Evolutionary conservation across 1,140 invertebrate species (phyloP).

Genomic region (Drosophila bifasciata): DNA sequence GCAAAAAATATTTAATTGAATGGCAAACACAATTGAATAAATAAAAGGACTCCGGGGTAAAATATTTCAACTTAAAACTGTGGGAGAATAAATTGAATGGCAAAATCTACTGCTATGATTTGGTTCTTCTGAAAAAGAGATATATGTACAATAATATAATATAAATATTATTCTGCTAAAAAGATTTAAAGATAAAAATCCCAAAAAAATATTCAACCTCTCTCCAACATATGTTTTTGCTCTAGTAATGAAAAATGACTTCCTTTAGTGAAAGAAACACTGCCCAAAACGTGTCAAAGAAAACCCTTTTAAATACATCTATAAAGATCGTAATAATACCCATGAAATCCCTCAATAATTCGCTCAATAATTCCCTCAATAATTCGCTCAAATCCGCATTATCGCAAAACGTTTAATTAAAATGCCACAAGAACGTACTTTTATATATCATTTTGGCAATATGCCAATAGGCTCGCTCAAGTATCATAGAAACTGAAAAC

Average conservation of each 20-base stretch:
- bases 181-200: background rate
- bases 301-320: background rate
- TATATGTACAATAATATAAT: background rate
- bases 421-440: conserved; percentile 24
- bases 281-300: background rate
- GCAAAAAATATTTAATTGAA: conserved; percentile 15
- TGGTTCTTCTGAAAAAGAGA: background rate
- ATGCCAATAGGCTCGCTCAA: conserved; percentile 55
- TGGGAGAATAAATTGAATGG: too few relatives aligned
- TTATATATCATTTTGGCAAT: conserved; percentile 50
- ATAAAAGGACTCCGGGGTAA: background rate
- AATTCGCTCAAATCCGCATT: conserved; percentile 22
- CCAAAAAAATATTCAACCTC: background rate
- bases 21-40: background rate
- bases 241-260: conserved; percentile 6
- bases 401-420: conserved; percentile 49
- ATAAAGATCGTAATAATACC: conserved; percentile 3
- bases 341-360: background rate
- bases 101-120: too few relatives aligned
- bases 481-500: conserved; percentile 44
- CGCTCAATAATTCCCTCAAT: background rate
- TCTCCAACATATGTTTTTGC: conserved; percentile 37
- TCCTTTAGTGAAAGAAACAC: background rate
- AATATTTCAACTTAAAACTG: too few relatives aligned
- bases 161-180: background rate